A percentile compares a stretch with the other conserved stretches of the same genome.
Evolutionary conservation across 2,113 vertebrate genomes (phyloP).

Genomic region (Verasper variegatus): DNA sequence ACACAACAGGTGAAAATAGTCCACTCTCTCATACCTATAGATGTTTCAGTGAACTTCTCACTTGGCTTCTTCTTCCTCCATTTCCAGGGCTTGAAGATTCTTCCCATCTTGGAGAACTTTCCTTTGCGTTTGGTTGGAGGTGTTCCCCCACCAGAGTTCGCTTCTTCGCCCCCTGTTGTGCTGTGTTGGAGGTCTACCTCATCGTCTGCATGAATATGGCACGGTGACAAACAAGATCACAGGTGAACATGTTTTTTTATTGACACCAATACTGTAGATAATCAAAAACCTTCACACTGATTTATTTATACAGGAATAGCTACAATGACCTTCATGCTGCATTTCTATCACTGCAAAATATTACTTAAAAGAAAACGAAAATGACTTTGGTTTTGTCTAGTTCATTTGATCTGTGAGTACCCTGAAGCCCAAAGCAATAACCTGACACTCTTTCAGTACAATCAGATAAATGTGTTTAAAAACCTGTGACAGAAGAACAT

Average conservation of each 20-base stretch:
- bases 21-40: conserved; percentile 85
- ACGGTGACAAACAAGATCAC: not conserved
- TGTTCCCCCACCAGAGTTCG: conserved; percentile 83
- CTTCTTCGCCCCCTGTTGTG: conserved; percentile 82
- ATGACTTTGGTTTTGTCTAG: not conserved
- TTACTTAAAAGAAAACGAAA: no score
- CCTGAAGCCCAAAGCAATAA: not conserved
- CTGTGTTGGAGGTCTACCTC: conserved; percentile 83
- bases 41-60: conserved; percentile 94
- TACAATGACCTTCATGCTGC: no score
- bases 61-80: conserved; percentile 98
- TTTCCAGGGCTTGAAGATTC: conserved; percentile 97
- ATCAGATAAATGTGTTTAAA: not conserved
- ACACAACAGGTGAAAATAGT: not conserved
- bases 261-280: not conserved
- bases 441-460: not conserved
- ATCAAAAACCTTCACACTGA: not conserved
- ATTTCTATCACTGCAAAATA: no score
- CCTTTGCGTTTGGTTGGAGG: conserved; percentile 91
- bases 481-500: not conserved
- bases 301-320: no score
- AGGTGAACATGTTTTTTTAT: not conserved
- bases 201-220: conserved; percentile 76
- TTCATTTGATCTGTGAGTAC: not conserved
- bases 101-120: conserved; percentile 93